These are phyloP conservation scores for Synchiropus splendidus DNA, from an alignment of 2,113 vertebrate genomes.

Conservation along the genomic window DNA sequence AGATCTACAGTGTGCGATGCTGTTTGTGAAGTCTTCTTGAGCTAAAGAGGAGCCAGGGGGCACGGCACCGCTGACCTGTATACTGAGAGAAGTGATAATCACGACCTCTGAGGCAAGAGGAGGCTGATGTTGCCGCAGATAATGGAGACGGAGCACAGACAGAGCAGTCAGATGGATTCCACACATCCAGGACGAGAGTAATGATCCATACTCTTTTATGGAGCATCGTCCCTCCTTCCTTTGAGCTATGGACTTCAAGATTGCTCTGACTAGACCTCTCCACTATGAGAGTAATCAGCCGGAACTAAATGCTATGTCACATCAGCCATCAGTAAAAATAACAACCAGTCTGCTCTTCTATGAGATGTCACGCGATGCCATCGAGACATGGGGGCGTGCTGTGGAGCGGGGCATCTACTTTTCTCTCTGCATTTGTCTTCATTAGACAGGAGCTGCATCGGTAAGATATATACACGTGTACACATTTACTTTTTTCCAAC, in stretches of 20 bases:
- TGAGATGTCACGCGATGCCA: constrained; percentile 43
- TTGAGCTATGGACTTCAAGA: constrained; percentile 50
- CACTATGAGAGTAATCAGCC: constrained; percentile 59
- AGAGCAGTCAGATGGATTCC: constrained; percentile 6
- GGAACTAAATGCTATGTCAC: constrained; percentile 46
- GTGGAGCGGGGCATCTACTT: constrained; percentile 8
- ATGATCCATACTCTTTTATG: constrained; percentile 9
- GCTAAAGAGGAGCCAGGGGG: constrained; percentile 43
- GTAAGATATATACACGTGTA: too few species aligned
- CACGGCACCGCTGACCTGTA: constrained; percentile 52
- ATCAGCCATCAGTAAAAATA: constrained; percentile 64
- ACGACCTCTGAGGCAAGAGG: constrained; percentile 29
- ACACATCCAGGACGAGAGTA: constrained; percentile 11
- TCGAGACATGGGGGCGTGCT: constrained; percentile 33
- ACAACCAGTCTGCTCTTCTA: constrained; percentile 59
- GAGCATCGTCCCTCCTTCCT: constrained; percentile 9
- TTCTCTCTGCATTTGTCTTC: too few species aligned
- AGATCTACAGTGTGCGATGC: constrained; percentile 20
- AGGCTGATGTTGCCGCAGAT: constrained; percentile 17
- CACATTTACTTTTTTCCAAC: too few species aligned
- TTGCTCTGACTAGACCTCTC: constrained; percentile 37
- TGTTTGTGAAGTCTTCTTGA: constrained; percentile 28
- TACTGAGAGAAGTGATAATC: constrained; percentile 40
- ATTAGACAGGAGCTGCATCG: too few species aligned
- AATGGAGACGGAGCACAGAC: constrained; percentile 15